Conservation (phyloP, 2,113 vertebrate genomes). For the Parotia lawesii region DNA sequence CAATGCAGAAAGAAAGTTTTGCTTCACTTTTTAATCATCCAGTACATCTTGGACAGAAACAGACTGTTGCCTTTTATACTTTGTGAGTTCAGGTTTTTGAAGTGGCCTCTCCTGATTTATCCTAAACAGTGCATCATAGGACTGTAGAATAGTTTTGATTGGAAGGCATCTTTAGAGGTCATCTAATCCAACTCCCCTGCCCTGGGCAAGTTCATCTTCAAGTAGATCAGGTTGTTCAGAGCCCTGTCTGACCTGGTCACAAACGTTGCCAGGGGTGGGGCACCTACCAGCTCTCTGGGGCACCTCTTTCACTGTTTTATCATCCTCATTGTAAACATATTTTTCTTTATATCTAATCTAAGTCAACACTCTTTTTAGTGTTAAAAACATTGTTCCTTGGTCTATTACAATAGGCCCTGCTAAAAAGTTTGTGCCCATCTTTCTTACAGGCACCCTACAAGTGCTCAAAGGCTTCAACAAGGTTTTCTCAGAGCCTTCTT, state of each 20-base stretch:
- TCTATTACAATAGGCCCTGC: neutral
- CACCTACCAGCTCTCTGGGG: neutral
- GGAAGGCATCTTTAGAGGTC: neutral
- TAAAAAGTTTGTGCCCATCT: neutral
- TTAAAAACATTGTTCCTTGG: neutral
- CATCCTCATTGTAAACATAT: neutral
- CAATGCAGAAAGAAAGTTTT: conserved; percentile 1
- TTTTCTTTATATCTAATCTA: neutral
- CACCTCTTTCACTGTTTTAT: neutral
- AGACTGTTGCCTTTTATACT: neutral
- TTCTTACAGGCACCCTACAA: neutral
- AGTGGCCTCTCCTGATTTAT: neutral
- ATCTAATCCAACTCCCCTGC: neutral
- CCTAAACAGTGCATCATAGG: neutral
- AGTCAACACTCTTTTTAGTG: neutral
- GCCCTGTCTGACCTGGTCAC: neutral
- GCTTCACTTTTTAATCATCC: neutral
- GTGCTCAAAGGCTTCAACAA: neutral
- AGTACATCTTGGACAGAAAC: neutral
- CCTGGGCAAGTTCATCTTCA: neutral
- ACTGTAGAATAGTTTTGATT: neutral
- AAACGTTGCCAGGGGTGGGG: rapidly evolving
- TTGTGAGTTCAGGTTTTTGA: neutral
- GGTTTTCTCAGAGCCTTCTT: neutral
- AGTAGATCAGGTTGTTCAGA: neutral